These are phyloP conservation scores for Rhinogobio ventralis DNA, from an alignment of 2,797 vertebrate species.

Conservation along the genomic window DNA sequence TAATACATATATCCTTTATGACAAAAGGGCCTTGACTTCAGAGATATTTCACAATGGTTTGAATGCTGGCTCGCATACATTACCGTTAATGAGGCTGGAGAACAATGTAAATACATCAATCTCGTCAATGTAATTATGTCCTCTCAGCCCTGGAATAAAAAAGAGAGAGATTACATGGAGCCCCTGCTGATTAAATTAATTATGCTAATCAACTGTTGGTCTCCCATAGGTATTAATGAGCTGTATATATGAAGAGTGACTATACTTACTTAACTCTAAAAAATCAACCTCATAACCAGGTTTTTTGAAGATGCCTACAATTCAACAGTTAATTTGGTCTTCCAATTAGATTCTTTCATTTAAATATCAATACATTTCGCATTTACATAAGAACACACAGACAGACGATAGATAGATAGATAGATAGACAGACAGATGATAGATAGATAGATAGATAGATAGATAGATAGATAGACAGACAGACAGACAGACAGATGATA, in stretches of 20 bases:
- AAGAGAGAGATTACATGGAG: conserved; percentile 30
- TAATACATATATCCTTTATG: conserved; percentile 30
- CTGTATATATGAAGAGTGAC: conserved; percentile 17
- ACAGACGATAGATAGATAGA: neutral
- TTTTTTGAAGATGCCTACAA: neutral
- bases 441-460: neutral
- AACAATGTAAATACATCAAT: conserved; percentile 42
- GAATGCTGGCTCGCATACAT: conserved; percentile 7
- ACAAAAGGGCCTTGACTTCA: conserved; percentile 38
- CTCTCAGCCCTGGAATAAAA: conserved; percentile 30
- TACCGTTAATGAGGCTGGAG: conserved; percentile 35
- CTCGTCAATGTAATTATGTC: conserved; percentile 49
- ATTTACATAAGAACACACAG: neutral
- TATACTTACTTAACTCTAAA: neutral
- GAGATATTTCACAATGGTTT: conserved; percentile 37
- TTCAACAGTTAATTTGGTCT: neutral
- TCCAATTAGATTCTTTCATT: neutral
- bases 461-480: neutral
- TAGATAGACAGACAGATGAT: neutral
- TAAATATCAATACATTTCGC: neutral
- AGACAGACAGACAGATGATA: neutral
- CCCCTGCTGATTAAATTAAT: conserved; percentile 52
- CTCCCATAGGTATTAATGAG: conserved; percentile 45
- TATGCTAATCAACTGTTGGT: conserved; percentile 48
- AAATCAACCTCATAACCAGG: neutral